Conservation (phyloP, 2,888 invertebrate genomes). For the Drosophila paranaensis region DNA sequence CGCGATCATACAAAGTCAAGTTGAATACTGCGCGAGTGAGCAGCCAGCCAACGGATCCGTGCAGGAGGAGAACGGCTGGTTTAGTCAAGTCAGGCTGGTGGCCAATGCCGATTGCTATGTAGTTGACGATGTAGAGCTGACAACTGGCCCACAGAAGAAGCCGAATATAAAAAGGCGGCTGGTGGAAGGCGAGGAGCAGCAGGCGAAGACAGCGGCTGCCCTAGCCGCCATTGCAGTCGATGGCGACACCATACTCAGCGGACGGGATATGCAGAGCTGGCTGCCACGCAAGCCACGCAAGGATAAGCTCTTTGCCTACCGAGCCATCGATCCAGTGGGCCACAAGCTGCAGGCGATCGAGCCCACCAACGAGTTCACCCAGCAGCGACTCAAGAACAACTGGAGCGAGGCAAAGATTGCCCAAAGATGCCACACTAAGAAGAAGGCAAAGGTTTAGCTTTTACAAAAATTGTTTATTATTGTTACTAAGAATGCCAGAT, state of each 20-base stretch:
- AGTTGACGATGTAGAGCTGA: constrained; percentile 57
- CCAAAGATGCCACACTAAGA: constrained; percentile 30
- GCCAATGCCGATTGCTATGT: constrained; percentile 68
- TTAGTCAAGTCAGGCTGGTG: constrained; percentile 61
- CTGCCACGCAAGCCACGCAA: constrained; percentile 49
- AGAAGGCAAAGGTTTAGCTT: constrained; percentile 22
- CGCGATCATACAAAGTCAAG: constrained; percentile 57
- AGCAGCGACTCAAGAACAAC: constrained; percentile 66
- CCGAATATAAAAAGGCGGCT: constrained; percentile 66
- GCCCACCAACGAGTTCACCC: constrained; percentile 71
- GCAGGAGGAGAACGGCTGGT: constrained; percentile 7
- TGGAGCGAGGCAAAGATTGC: constrained; percentile 78
- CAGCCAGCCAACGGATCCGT: background rate
- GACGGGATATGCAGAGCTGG: constrained; percentile 68
- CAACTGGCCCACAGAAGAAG: constrained; percentile 50
- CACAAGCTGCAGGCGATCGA: constrained; percentile 52
- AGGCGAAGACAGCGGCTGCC: background rate
- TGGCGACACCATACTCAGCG: constrained; percentile 56
- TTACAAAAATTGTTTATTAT: background rate
- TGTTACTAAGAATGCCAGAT: background rate
- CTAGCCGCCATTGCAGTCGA: constrained; percentile 53
- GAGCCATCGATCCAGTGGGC: constrained; percentile 32
- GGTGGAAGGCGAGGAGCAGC: constrained; percentile 16
- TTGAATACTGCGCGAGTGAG: constrained; percentile 59
- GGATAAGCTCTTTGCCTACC: constrained; percentile 68